Conservation (phyloP, 2,113 vertebrate species). For the Axis porcinus region DNA sequence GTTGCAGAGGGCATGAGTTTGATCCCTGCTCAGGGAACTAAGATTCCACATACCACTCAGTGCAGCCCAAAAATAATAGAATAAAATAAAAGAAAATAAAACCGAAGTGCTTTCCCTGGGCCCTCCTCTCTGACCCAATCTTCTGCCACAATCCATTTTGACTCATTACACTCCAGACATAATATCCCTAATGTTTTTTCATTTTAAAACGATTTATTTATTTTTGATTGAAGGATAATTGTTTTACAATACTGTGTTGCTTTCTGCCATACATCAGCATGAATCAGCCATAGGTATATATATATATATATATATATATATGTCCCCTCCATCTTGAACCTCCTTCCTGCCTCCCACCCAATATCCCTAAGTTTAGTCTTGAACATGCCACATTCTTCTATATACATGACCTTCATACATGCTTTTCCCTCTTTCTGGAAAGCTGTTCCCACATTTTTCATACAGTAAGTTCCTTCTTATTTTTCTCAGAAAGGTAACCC, state of each 20-base stretch:
- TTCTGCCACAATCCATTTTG: neutral
- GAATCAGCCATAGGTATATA: neutral
- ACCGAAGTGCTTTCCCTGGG: neutral
- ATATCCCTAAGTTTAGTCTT: neutral
- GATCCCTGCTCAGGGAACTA: neutral
- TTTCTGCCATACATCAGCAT: neutral
- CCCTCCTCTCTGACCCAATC: neutral
- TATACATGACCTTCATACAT: neutral
- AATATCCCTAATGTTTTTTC: neutral
- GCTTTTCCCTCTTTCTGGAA: neutral
- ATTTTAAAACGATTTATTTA: neutral
- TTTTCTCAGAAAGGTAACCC: neutral
- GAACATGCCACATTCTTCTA: neutral
- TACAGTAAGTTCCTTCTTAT: neutral
- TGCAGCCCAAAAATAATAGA: neutral
- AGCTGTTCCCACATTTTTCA: neutral
- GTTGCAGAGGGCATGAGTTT: neutral
- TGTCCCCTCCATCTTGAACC: neutral
- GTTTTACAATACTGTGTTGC: neutral
- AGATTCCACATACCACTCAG: neutral
- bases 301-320: neutral
- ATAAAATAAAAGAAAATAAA: neutral
- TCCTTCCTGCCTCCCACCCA: neutral
- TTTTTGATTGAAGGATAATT: neutral
- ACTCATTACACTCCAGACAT: neutral